Conservation (phyloP, 1,140 invertebrate species). For the Goniozus legneri region DNA sequence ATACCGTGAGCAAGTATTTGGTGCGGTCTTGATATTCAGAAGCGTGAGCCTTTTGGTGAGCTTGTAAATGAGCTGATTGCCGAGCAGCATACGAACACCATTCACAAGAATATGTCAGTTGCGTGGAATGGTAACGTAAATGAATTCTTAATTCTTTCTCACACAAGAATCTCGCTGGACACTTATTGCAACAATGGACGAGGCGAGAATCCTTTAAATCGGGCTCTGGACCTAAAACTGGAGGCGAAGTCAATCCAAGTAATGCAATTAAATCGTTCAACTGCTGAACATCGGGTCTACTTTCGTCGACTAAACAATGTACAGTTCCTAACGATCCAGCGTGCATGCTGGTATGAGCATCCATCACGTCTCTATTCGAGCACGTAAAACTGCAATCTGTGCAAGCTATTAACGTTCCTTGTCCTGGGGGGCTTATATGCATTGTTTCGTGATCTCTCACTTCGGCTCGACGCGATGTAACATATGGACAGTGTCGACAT, state of each 20-base stretch:
- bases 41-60: constrained; percentile 75
- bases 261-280: constrained; percentile 57
- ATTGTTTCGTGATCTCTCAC: constrained; percentile 84
- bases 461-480: constrained; percentile 73
- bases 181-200: constrained; percentile 60
- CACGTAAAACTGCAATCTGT: constrained; percentile 79
- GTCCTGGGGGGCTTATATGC: constrained; percentile 60
- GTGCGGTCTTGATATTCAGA: constrained; percentile 79
- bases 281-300: constrained; percentile 62
- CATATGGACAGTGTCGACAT: constrained; percentile 80
- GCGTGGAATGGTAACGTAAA: constrained; percentile 63
- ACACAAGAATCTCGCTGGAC: constrained; percentile 70
- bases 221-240: constrained; percentile 35
- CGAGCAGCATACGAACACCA: constrained; percentile 76
- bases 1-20: constrained; percentile 65
- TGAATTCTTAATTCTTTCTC: constrained; percentile 69
- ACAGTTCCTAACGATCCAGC: constrained; percentile 66
- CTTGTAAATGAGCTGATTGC: constrained; percentile 66
- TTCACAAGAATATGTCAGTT: constrained; percentile 65
- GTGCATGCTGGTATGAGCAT: constrained; percentile 77
- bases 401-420: constrained; percentile 54
- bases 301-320: constrained; percentile 65
- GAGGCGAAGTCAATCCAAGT: constrained; percentile 32
- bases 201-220: constrained; percentile 40
- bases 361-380: constrained; percentile 69